Base-by-base conservation (phyloP, 1,140 invertebrate species). In the Rhagoletis pomonella region DNA sequence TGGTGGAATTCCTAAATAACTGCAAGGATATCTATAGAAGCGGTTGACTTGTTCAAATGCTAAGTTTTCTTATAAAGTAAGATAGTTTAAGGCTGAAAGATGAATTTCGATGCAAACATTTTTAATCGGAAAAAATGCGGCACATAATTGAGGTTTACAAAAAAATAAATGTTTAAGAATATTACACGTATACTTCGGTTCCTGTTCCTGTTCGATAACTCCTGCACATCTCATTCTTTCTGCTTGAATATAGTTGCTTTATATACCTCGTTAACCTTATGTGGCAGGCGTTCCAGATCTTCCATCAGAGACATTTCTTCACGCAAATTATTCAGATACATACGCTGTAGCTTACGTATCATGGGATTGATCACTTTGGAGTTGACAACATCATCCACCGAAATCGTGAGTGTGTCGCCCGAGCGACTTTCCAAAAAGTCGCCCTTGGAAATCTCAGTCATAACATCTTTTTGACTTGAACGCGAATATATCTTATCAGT, bases 1-100 rank as follows among this genome's bases (percentile, higher is more conserved):
- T 92, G 90, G 88, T 89, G 2, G 90, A 90, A 10, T 58, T 92
- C 55, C 84, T 92, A 62, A 92, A 90, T 73, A 91, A 92, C 73
- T 89, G 91, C 0, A 91, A 92, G 55, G 86, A 88, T n/a, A 90
- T 92, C 42, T 92, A 91, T 89, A 90, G 89, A 19, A 87, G 88
- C 60, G 89, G 89, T n/a, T 90, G 60, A 77, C 60, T 19, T 29
- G 0, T 4, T 86, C 64, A 65, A 59, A 87, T 47, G 12, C 39
- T 58, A 14, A 64, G 47, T 19, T 67, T 69, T 29, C 42, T n/a
- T 58, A 14, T 17, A 4, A 10, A n/a, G n/a, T 39, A 12, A 9
- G n/a, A 42, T 69, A 39, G 1, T 73, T 77, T 59, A 65, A 86
- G 47, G n/a, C n/a, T 14, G n/a, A 67, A 50, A 50, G 64, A n/a